Evolutionary conservation across 2,797 vertebrate genomes (phyloP), one percentile per base, ranked within the genome.

Genomic region (Ara ararauna): DNA sequence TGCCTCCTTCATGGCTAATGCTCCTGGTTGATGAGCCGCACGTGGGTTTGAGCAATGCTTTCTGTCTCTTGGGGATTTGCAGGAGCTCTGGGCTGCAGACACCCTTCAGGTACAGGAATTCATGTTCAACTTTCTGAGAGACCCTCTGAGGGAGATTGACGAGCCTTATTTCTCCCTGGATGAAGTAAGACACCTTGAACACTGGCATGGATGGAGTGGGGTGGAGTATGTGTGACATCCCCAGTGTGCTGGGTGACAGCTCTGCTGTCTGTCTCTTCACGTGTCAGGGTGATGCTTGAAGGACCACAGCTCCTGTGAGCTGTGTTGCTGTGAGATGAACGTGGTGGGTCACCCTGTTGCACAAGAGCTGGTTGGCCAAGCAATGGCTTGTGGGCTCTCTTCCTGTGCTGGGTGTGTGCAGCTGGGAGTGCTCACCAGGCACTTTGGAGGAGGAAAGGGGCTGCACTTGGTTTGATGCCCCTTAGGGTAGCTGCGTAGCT

Each of bases 131-230:
- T 99, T 99, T 95, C 98, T 99, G 96, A 98, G 98, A 94, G 99
- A 99, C 94, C 99, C 99, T 27, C 95, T 99, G 94, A 98, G 99
- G 93, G 99, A 99, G 98, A 99, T 99, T 8, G 99, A 99, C 5
- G 99, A 99, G 95, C 99, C 99, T 5, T 99, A 99, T 96, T 99
- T 99, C 97, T 98, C 97, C 80, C 98, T 98, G 97, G 99, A 99
- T 0, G 99, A 99, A 98, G 99, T 99, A 95, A 98, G 97, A 64
- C 73, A 77, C 66, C 24, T 34, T 12, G 51, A 51, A 16, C 0
- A 4, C 56, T n/a, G 27, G 47, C 0, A 0, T 26, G 68, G 30
- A 8, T 20, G 58, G 50, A 9, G 76, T 7, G 51, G 66, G 62
- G 22, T 48, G 81, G 20, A 5, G 2, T 2, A 7, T 47, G 78